These are phyloP conservation scores for Globicephala melas DNA, from an alignment of 2,113 vertebrate genomes.

Conservation along the genomic window DNA sequence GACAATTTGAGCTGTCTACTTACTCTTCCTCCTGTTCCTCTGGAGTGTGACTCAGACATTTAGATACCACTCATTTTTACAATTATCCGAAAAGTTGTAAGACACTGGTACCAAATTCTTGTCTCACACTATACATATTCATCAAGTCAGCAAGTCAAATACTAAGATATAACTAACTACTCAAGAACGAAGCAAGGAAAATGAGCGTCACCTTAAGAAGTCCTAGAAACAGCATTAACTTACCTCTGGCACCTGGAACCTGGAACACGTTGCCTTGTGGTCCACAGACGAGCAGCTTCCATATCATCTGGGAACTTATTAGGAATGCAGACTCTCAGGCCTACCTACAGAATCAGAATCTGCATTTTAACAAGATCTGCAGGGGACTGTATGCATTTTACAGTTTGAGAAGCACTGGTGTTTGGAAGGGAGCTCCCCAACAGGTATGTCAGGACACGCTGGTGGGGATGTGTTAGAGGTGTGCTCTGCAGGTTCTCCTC, in stretches of 20 bases:
- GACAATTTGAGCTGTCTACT: background rate
- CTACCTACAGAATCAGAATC: background rate
- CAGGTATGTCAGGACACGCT: background rate
- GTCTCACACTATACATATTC: background rate
- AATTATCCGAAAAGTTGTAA: background rate
- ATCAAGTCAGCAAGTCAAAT: background rate
- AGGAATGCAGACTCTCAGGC: background rate
- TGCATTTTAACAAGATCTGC: background rate
- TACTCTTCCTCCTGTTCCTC: background rate
- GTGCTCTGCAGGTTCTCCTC: background rate
- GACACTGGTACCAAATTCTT: background rate
- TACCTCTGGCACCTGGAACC: background rate
- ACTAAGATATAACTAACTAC: background rate
- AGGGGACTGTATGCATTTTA: background rate
- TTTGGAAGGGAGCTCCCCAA: background rate
- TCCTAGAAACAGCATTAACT: background rate
- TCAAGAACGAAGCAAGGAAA: background rate
- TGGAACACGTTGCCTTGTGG: background rate
- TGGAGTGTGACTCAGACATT: background rate
- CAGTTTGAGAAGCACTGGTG: too few relatives aligned
- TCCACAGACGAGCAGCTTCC: background rate
- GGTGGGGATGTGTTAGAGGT: too few relatives aligned
- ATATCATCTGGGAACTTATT: background rate
- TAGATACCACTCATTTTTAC: background rate
- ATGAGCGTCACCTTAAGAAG: constrained; percentile 12